phyloP scores from a whole-genome alignment of 2,113 vertebrate species.

The Nesogale talazaci region DNA sequence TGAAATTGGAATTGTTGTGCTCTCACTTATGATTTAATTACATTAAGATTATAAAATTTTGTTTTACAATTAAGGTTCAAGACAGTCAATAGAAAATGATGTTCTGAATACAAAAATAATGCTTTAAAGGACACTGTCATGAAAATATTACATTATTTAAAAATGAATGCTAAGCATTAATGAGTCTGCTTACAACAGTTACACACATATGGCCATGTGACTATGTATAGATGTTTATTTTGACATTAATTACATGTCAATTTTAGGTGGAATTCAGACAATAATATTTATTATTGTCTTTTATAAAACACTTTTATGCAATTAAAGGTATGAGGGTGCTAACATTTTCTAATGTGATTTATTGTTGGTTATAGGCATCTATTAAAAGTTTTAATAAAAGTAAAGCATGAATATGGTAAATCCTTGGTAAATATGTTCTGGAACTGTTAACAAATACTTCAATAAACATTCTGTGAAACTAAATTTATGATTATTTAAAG shows the following conservation, averaged over 20 bases:
- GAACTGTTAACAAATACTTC: constrained; percentile 62
- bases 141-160: neutral
- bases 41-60: constrained; percentile 48
- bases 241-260: neutral
- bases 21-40: constrained; percentile 50
- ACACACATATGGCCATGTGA: fast-evolving
- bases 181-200: neutral
- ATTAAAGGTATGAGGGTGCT: neutral
- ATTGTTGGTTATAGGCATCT: constrained; percentile 26
- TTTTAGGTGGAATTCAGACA: neutral
- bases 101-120: neutral
- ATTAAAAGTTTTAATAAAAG: constrained; percentile 51
- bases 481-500: constrained; percentile 39
- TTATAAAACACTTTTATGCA: neutral
- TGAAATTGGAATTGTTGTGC: constrained; percentile 40
- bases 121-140: neutral
- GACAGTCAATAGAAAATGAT: neutral
- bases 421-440: constrained; percentile 46
- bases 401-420: neutral
- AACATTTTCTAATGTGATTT: neutral
- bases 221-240: neutral
- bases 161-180: neutral
- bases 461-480: constrained; percentile 67
- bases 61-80: constrained; percentile 3
- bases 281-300: constrained; percentile 13